A percentile compares a stretch with the other conserved stretches of the same genome.
phyloP scores from a whole-genome alignment of 2,113 vertebrate species.

The Lampris megalopsis region DNA sequence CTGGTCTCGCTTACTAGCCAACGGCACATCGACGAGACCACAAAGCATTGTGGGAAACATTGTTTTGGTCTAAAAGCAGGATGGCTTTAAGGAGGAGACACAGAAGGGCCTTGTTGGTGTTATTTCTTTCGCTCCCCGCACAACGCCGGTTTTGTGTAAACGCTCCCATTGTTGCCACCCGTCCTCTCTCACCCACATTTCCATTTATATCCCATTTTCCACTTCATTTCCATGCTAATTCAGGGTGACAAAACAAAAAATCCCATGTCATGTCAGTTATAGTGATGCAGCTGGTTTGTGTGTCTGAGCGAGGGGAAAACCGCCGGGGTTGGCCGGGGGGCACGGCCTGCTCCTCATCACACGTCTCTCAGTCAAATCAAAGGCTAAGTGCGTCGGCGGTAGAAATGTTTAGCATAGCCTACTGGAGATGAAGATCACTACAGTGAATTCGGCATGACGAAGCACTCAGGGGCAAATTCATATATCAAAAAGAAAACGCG shows the following conservation, averaged over 20 bases:
- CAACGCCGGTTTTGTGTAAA: slow-evolving; percentile 71
- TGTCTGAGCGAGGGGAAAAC: slow-evolving; percentile 56
- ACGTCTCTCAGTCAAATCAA: slow-evolving; percentile 61
- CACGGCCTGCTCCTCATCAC: slow-evolving; percentile 51
- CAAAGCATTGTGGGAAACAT: slow-evolving; percentile 50
- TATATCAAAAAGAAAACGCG: slow-evolving; percentile 33
- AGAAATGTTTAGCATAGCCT: slow-evolving; percentile 38
- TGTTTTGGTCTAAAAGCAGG: slow-evolving; percentile 71
- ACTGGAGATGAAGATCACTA: slow-evolving; percentile 44
- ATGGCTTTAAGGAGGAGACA: slow-evolving; percentile 62
- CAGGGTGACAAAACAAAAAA: slow-evolving; percentile 60
- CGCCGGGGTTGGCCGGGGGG: slow-evolving; percentile 37
- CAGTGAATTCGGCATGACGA: slow-evolving; percentile 28
- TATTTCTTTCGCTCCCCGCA: slow-evolving; percentile 40
- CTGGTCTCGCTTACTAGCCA: slow-evolving; percentile 30
- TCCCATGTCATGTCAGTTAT: slow-evolving; percentile 75
- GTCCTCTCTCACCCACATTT: slow-evolving; percentile 72
- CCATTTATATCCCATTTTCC: slow-evolving; percentile 79
- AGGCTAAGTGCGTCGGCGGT: slow-evolving; percentile 40
- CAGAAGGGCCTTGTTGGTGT: slow-evolving; percentile 78
- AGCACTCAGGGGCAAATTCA: background rate
- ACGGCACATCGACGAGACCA: slow-evolving; percentile 43
- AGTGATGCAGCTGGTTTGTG: slow-evolving; percentile 76
- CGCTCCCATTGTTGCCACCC: slow-evolving; percentile 70
- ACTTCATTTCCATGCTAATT: slow-evolving; percentile 81